Evolutionary conservation across 2,888 invertebrate species (phyloP), one percentile per base, ranked within the genome.

Genomic region (Mellilla xanthometata): DNA sequence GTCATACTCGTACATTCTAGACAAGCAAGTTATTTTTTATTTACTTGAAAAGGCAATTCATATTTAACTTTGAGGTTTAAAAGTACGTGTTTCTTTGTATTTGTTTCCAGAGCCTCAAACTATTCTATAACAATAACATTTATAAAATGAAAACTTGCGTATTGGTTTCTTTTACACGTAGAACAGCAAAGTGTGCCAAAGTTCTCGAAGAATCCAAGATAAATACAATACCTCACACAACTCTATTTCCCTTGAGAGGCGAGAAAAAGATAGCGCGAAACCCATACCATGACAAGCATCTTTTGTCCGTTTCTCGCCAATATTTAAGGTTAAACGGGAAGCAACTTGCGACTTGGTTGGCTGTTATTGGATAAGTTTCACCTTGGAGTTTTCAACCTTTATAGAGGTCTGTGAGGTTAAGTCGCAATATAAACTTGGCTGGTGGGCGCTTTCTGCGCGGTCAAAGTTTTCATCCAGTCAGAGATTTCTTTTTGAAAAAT

Each of bases 291-390:
- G 51, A 49, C 51, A 49, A 31, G 48, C 45, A 32, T 47, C 35
- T 52, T n/a, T 52, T 47, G 52, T 45, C 45, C 45, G 41, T 41
- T 49, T 33, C 33, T 23, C 41, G 60, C 57, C 59, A 61, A 65
- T 65, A 64, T 61, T 65, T 56, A 59, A 65, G n/a, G 65, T 68
- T 62, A 62, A 67, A 68, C 54, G 35, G 26, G 33, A 32, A 66
- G 71, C 63, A 64, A 43, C 62, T 63, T 61, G 56, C 58, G 62
- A 68, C 62, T 46, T 36, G 38, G 36, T 64, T 65, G 62, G 72
- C 69, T 76, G 68, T 81, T 86, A 85, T 84, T 81, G 80, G 82
- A 80, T 80, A 84, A 86, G 80, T 85, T 85, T 71, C 55, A 70
- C 75, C 73, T 75, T 36, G 24, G 30, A 49, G 42, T 43, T 48